These are phyloP conservation scores for Monopis laevigella DNA, from an alignment of 2,888 invertebrate genomes.

Conservation along the genomic window DNA sequence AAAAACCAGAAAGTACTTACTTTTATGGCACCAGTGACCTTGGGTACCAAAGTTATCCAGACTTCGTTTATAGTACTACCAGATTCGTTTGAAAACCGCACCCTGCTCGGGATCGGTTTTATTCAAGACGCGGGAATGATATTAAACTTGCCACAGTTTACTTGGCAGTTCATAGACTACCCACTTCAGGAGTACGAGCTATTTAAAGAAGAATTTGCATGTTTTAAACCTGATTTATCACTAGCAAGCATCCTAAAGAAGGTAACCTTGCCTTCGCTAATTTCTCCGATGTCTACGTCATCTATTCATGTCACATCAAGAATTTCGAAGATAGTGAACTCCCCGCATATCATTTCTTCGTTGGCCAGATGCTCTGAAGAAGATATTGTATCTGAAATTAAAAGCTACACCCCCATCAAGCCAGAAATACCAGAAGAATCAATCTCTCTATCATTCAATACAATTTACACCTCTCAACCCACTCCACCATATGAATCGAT, in stretches of 20 bases:
- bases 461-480: too few species aligned
- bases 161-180: constrained; percentile 19
- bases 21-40: constrained; percentile 10
- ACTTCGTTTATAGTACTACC: constrained; percentile 22
- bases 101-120: constrained; percentile 22
- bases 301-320: too few species aligned
- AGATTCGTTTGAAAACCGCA: constrained; percentile 18
- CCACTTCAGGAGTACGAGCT: constrained; percentile 22
- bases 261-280: too few species aligned
- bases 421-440: too few species aligned
- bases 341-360: too few species aligned
- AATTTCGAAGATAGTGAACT: too few species aligned
- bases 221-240: background rate
- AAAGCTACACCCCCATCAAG: too few species aligned
- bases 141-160: constrained; percentile 22
- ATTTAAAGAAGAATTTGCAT: constrained; percentile 10
- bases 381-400: too few species aligned
- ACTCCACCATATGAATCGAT: too few species aligned
- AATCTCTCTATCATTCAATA: too few species aligned
- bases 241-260: background rate
- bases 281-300: too few species aligned
- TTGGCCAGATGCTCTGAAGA: too few species aligned
- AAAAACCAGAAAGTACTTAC: constrained; percentile 15
- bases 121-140: constrained; percentile 23
- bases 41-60: constrained; percentile 14